Evolutionary conservation across 2,888 invertebrate genomes (phyloP), one percentile per base, ranked within the genome.

Genomic region (Hybos culiciformis): DNA sequence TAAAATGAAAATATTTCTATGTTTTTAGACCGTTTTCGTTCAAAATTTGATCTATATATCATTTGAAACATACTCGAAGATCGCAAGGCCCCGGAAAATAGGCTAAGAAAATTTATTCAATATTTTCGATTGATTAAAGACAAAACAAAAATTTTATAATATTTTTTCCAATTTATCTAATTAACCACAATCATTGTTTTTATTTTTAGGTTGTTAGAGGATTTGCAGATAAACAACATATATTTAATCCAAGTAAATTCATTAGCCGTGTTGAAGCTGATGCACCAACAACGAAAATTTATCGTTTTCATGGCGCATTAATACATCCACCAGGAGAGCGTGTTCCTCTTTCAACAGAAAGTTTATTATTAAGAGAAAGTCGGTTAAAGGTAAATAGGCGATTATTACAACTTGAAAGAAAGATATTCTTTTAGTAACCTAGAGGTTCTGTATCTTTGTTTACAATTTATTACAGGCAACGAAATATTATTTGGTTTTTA

Each of bases 261-360:
- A 74, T 76, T 48, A 86, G 86, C 60, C 73, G 78, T 37, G 77
- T 96, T 43, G 92, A 93, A 70, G 91, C 93, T 53, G 94, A 94
- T 67, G 78, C 84, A 43, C 96, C 96, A 11, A 92, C 92, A 54
- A 92, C 93, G 47, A 92, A 92, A 70, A 86, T 96, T 61, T 93
- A 94, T 67, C 78, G 90, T 58, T 94, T 96, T 66, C 82, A 86
- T 57, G 96, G 96, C 44, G 82, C 81, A 49, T 78, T 92, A 56
- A 77, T 86, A 47, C 85, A 87, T 66, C 80, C 83, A 12, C 73
- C 80, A 55, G 86, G 86, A 20, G 72, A 74, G 46, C 72, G 83
- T 55, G 80, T 92, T 49, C 81, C 88, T 46, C 76, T 93, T 43
- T 78, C 78, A 55, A 87, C 90, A 42, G 90, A 92, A 57, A 91